A percentile compares a stretch with the other conserved stretches of the same genome.
phyloP scores from a whole-genome alignment of 37 sponge, comb jelly and placozoan species.

The Cladorhizidae sp. region DNA sequence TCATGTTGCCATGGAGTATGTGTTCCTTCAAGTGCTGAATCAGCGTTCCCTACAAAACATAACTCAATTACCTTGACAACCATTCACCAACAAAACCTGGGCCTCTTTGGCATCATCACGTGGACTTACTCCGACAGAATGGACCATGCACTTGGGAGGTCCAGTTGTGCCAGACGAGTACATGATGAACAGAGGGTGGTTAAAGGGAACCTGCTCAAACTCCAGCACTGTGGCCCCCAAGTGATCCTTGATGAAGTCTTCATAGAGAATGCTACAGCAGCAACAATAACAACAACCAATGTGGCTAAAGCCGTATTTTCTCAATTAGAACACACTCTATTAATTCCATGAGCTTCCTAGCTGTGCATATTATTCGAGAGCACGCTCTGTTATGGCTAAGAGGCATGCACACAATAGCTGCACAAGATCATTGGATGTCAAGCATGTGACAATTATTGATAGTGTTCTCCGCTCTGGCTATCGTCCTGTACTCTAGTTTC shows the following conservation, averaged over 20 bases:
- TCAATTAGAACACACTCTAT: not conserved
- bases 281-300: not conserved
- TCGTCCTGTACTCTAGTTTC: no score
- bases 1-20: slow-evolving; percentile 90
- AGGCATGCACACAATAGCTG: no score
- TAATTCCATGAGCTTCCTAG: not conserved
- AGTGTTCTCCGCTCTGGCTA: no score
- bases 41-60: slow-evolving; percentile 82
- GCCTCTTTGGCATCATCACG: not conserved
- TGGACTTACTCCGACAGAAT: slow-evolving; percentile 90
- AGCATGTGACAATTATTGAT: no score
- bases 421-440: no score
- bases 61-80: not conserved
- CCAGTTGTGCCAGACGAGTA: slow-evolving; percentile 98
- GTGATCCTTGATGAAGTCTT: slow-evolving; percentile 66
- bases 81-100: not conserved
- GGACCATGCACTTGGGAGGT: slow-evolving; percentile 98
- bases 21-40: slow-evolving; percentile 98
- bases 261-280: slow-evolving; percentile 69
- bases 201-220: slow-evolving; percentile 96
- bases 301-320: not conserved
- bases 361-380: no score
- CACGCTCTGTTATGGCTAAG: no score
- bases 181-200: slow-evolving; percentile 98
- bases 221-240: slow-evolving; percentile 20